These are phyloP conservation scores for Drepanosiphum platanoidis DNA, from an alignment of 2,888 invertebrate genomes.

Conservation along the genomic window DNA sequence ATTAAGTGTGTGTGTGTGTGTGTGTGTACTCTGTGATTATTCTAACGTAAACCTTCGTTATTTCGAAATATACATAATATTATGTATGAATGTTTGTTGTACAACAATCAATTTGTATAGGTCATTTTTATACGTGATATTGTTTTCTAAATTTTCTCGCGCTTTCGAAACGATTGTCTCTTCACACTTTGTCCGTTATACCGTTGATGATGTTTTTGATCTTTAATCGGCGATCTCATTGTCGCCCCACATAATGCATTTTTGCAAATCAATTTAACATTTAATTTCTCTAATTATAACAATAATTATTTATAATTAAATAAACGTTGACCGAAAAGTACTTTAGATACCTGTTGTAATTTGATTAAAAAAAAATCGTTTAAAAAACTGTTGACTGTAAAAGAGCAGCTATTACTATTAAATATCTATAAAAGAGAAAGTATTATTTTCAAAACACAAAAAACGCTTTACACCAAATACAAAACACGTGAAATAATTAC, in stretches of 20 bases:
- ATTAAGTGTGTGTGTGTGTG: too few relatives aligned
- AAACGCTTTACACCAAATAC: neutral
- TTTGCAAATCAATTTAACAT: too few relatives aligned
- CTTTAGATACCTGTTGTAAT: too few relatives aligned
- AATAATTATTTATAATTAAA: neutral
- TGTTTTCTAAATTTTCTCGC: neutral
- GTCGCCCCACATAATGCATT: neutral
- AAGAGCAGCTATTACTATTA: too few relatives aligned
- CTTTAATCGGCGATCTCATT: neutral
- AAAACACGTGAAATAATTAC: neutral
- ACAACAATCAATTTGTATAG: too few relatives aligned
- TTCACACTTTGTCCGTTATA: neutral
- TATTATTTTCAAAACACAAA: neutral
- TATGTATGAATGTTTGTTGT: neutral
- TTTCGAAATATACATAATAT: neutral
- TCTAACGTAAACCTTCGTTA: neutral
- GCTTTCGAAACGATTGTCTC: neutral
- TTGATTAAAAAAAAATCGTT: too few relatives aligned
- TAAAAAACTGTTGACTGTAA: too few relatives aligned
- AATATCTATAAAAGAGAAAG: too few relatives aligned
- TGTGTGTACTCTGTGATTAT: too few relatives aligned
- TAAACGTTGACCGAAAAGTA: neutral
- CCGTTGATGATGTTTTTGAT: neutral
- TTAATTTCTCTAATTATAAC: too few relatives aligned
- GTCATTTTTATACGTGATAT: too few relatives aligned